Evolutionary conservation across 2,888 invertebrate species (phyloP).

Genomic region (Sussaba pulchella): DNA sequence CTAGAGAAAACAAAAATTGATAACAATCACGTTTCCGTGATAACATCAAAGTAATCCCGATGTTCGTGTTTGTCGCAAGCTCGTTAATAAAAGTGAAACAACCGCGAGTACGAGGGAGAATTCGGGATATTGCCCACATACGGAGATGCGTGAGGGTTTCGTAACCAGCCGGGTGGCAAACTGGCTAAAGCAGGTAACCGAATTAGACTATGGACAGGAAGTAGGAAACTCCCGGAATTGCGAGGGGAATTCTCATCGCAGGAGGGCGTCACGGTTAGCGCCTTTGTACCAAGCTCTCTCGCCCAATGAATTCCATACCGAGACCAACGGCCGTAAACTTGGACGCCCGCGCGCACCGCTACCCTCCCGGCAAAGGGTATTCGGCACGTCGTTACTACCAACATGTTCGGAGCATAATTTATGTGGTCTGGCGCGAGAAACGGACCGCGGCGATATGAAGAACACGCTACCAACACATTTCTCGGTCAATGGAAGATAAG

Average conservation of each 20-base stretch:
- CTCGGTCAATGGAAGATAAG: neutral
- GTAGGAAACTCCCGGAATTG: slow-evolving; percentile 72
- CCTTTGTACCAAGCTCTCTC: slow-evolving; percentile 59
- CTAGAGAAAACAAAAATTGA: no score
- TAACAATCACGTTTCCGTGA: no score
- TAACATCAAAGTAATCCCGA: no score
- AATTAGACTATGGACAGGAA: slow-evolving; percentile 75
- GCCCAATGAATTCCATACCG: slow-evolving; percentile 61
- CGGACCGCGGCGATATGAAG: neutral
- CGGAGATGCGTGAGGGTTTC: slow-evolving; percentile 2
- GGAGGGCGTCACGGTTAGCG: slow-evolving; percentile 76
- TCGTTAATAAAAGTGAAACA: no score
- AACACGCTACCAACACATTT: neutral
- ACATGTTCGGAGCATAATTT: slow-evolving; percentile 41
- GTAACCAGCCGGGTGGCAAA: slow-evolving; percentile 61
- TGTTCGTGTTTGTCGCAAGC: no score
- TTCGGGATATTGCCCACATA: neutral
- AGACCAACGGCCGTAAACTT: slow-evolving; percentile 70
- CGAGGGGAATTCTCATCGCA: slow-evolving; percentile 70
- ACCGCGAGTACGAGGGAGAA: no score
- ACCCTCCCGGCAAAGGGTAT: slow-evolving; percentile 45
- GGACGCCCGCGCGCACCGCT: slow-evolving; percentile 52
- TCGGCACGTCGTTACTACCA: slow-evolving; percentile 48
- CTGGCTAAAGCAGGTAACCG: slow-evolving; percentile 69
- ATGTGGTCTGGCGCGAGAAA: slow-evolving; percentile 10